These are phyloP conservation scores for Danaus melanippus DNA, from an alignment of 1,140 invertebrate genomes.

Conservation along the genomic window DNA sequence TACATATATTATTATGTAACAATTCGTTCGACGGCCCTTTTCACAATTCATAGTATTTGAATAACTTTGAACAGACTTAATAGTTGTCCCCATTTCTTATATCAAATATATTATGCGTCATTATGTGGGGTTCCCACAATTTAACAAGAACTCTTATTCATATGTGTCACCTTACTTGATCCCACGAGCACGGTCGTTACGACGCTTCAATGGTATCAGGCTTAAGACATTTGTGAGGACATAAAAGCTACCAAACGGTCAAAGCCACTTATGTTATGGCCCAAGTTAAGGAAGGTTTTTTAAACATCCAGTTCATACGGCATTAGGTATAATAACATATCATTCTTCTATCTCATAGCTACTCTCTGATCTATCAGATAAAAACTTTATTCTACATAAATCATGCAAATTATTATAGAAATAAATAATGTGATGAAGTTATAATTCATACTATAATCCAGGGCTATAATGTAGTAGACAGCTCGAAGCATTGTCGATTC, in stretches of 20 bases:
- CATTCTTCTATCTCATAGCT: too few relatives aligned
- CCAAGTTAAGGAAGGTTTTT: slow-evolving; percentile 8
- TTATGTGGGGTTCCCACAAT: slow-evolving; percentile 21
- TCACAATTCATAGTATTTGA: too few relatives aligned
- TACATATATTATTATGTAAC: too few relatives aligned
- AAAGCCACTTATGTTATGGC: slow-evolving; percentile 22
- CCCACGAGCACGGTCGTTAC: slow-evolving; percentile 33
- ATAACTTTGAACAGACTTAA: too few relatives aligned
- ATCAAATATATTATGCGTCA: too few relatives aligned
- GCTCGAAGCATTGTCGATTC: slow-evolving; percentile 56
- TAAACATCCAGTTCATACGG: too few relatives aligned
- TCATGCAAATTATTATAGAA: too few relatives aligned
- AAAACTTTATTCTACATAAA: too few relatives aligned
- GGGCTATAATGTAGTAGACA: slow-evolving; percentile 52
- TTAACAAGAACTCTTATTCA: slow-evolving; percentile 17
- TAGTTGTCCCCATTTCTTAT: too few relatives aligned
- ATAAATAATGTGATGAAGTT: slow-evolving; percentile 2
- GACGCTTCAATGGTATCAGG: slow-evolving; percentile 39
- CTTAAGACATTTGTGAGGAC: slow-evolving; percentile 53
- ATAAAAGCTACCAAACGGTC: slow-evolving; percentile 52
- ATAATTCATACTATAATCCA: slow-evolving; percentile 22
- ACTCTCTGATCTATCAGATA: not conserved
- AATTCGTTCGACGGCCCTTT: too few relatives aligned
- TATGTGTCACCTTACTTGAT: slow-evolving; percentile 28
- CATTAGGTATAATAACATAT: too few relatives aligned